Base-by-base conservation (phyloP, 1,140 invertebrate species). In the Macrosteles quadrilineatus region DNA sequence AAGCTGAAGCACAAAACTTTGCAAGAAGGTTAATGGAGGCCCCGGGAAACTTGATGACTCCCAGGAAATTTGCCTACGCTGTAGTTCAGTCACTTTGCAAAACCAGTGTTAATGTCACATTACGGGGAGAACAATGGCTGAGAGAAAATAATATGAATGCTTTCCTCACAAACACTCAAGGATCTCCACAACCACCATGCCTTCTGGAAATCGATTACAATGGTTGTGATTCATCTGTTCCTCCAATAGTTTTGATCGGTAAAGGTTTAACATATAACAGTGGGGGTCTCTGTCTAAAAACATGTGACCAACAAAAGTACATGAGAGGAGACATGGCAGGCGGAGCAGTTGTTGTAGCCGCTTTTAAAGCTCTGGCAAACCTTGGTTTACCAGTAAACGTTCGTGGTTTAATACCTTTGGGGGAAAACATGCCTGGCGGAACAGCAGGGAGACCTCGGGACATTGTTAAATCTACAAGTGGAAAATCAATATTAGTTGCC, bases 281-380 rank as follows among this genome's bases (percentile, higher is more conserved):
- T 74, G 88, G 88, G 62, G 88, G 88, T 36, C 83, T 90, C 29
- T 87, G 86, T 50, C 69, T 89, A 6, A 90, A 89, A 76, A 75
- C 80, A 12, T 77, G 79, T 30, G 79, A 82, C 29, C 80, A 83
- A 40, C 88, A 89, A 83, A 83, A 86, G 71, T 77, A 81, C 40
- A 89, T 88, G 87, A 76, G 87, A 67, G 87, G 82, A 19, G 88
- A 90, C 75, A 89, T 90, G 87, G 87, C 86, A 25, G 88, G 88
- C 14, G 88, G 87, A n/a, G 88, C 88, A 3, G 84, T 81, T 77
- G 83, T 87, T 19, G 79, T 85, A 17, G 85, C 82, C 1, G 79
- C 85, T 21, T 78, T 87, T 27, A 76, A 80, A 27, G 83, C 86
- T 4, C 81, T 84, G 11, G 82, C 85, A 23, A 77, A 79, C 36